A percentile compares a stretch with the other conserved stretches of the same genome.
Evolutionary conservation across 2,888 invertebrate species (phyloP).

Genomic region (Torymus tubicola): DNA sequence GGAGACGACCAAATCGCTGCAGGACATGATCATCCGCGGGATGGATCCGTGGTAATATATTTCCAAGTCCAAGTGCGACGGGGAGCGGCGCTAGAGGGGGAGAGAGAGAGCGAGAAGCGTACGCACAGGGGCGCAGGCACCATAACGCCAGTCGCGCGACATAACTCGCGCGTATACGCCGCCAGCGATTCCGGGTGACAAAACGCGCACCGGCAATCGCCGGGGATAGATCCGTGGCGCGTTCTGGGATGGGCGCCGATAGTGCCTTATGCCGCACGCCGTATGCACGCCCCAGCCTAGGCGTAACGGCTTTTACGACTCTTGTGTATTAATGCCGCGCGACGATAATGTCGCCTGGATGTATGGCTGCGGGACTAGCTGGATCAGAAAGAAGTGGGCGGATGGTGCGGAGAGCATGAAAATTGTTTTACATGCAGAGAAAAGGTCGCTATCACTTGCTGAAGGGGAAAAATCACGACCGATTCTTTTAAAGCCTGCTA

Average conservation of each 20-base stretch:
- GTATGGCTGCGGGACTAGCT: not conserved
- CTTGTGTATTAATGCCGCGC: constrained; percentile 28
- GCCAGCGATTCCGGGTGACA: constrained; percentile 37
- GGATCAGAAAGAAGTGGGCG: not conserved
- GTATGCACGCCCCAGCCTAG: not conserved
- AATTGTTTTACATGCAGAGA: constrained; percentile 33
- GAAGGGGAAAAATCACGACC: too few species aligned
- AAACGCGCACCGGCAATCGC: constrained; percentile 17
- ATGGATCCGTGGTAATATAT: constrained; percentile 60
- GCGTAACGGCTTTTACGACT: constrained; percentile 44
- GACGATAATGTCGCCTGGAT: constrained; percentile 39
- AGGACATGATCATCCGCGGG: constrained; percentile 60
- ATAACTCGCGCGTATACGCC: constrained; percentile 23
- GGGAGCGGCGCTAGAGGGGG: too few species aligned
- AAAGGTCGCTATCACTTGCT: not conserved
- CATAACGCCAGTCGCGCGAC: constrained; percentile 11
- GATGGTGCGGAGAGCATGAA: not conserved
- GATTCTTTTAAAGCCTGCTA: too few species aligned
- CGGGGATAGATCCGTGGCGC: constrained; percentile 3
- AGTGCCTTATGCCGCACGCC: too few species aligned
- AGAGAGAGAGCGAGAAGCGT: too few species aligned
- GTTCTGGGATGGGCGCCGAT: too few species aligned
- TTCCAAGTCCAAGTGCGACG: constrained; percentile 59
- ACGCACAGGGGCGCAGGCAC: constrained; percentile 4
- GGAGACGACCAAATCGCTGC: constrained; percentile 60